Evolutionary conservation across 2,113 vertebrate species (phyloP).

Genomic region (Pituophis catenifer): DNA sequence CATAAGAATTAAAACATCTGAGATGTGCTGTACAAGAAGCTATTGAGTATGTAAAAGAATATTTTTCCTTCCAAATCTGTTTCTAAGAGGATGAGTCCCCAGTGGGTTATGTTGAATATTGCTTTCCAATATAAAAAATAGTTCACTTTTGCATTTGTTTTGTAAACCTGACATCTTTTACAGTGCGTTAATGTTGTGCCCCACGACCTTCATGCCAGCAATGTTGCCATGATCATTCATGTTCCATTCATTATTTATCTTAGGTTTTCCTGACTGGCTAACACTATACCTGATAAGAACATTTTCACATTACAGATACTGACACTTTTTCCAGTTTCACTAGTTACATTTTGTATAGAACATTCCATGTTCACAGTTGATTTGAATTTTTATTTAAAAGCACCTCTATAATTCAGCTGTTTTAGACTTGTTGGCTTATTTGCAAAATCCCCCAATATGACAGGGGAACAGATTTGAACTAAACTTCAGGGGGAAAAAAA

Average conservation of each 20-base stretch:
- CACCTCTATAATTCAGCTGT: background rate
- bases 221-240: background rate
- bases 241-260: background rate
- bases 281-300: background rate
- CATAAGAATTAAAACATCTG: constrained; percentile 40
- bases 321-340: background rate
- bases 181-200: background rate
- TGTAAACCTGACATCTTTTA: background rate
- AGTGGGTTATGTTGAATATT: constrained; percentile 2
- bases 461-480: background rate
- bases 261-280: background rate
- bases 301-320: background rate
- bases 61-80: background rate
- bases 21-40: constrained; percentile 36
- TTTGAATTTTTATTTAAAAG: background rate
- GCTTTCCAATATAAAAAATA: constrained; percentile 10
- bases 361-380: background rate
- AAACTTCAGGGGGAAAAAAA: background rate
- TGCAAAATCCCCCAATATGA: background rate
- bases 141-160: background rate
- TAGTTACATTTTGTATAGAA: background rate
- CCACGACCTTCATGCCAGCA: background rate
- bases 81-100: background rate
- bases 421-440: background rate
- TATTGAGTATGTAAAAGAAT: background rate